Evolutionary conservation across 2,113 vertebrate species (phyloP).

Genomic region (Kryptolebias marmoratus): DNA sequence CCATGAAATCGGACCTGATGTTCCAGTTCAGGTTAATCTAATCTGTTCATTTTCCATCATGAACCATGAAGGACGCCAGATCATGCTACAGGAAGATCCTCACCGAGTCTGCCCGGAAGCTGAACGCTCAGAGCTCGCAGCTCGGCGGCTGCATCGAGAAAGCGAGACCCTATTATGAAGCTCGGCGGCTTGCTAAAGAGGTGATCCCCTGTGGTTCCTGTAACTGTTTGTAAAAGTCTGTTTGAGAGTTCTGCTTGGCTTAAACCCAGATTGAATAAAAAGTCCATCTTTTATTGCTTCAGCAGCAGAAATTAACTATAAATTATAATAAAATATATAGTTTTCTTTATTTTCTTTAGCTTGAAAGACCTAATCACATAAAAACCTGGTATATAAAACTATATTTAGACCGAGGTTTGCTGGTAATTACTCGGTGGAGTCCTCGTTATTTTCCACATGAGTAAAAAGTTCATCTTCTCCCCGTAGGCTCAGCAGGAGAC

Average conservation of each 20-base stretch:
- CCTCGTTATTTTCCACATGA: background rate
- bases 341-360: too few species aligned
- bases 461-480: slow-evolving; percentile 36
- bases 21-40: slow-evolving; percentile 48
- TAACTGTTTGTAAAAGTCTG: too few species aligned
- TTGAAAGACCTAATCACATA: too few species aligned
- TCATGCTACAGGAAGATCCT: slow-evolving; percentile 92
- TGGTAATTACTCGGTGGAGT: background rate
- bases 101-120: slow-evolving; percentile 90
- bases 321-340: too few species aligned
- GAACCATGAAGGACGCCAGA: slow-evolving; percentile 85
- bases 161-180: slow-evolving; percentile 93
- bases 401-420: background rate
- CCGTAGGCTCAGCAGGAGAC: slow-evolving; percentile 94
- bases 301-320: too few species aligned
- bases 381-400: too few species aligned
- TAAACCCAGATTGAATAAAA: too few species aligned
- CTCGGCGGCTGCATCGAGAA: slow-evolving; percentile 92
- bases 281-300: too few species aligned
- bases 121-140: slow-evolving; percentile 91
- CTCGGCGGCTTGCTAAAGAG: slow-evolving; percentile 90
- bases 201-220: slow-evolving; percentile 39
- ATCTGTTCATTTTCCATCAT: slow-evolving; percentile 40
- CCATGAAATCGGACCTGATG: slow-evolving; percentile 18
- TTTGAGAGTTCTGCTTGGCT: too few species aligned